phyloP scores from a whole-genome alignment of 2,113 vertebrate genomes.

The Raphicerus campestris region DNA sequence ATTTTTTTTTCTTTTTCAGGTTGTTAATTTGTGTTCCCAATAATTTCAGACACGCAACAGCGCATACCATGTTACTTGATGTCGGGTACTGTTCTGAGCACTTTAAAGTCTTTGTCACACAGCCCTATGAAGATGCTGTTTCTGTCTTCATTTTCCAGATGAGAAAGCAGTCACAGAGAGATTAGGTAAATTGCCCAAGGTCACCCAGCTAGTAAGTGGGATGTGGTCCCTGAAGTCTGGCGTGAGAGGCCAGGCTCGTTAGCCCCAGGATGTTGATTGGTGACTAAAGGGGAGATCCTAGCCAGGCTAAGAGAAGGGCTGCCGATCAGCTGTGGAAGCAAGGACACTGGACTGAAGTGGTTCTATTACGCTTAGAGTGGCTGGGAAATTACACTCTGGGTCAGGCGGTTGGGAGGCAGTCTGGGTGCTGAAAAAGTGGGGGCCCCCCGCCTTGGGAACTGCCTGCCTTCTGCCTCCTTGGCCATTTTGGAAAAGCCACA shows the following conservation, averaged over 20 bases:
- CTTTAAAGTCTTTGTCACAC: not conserved
- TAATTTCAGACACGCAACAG: not conserved
- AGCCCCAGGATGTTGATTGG: too few species aligned
- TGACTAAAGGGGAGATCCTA: not conserved
- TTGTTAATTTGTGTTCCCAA: not conserved
- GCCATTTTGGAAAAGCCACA: not conserved
- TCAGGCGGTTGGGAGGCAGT: not conserved
- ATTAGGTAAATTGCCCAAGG: not conserved
- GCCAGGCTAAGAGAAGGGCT: not conserved
- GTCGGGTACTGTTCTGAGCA: not conserved
- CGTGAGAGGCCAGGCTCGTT: not conserved
- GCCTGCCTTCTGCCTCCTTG: not conserved
- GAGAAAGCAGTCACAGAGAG: not conserved
- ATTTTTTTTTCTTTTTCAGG: not conserved
- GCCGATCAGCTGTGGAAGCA: not conserved
- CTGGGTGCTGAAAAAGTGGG: not conserved
- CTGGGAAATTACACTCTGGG: not conserved
- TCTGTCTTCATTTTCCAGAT: not conserved
- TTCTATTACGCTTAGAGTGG: not conserved
- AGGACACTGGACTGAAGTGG: not conserved
- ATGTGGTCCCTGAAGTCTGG: not conserved
- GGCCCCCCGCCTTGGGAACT: not conserved
- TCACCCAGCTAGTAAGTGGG: not conserved
- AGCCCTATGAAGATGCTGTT: not conserved
- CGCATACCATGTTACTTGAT: not conserved